Conservation (phyloP, 2,797 vertebrate species). For the Anniella stebbinsi region DNA sequence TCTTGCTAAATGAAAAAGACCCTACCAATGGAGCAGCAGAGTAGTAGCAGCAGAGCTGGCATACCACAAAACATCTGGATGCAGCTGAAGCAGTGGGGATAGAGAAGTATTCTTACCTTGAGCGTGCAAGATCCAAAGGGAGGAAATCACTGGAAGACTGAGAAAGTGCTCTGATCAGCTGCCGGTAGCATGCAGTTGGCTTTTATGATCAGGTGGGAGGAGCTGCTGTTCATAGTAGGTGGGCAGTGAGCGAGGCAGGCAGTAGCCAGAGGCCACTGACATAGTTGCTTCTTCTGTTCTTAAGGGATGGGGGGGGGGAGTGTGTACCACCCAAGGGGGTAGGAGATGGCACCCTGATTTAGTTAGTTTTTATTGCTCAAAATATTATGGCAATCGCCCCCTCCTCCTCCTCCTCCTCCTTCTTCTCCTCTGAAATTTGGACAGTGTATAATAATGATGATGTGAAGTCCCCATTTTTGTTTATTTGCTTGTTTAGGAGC, state of each 20-base stretch:
- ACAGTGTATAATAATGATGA: conserved; percentile 34
- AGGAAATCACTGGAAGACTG: conserved; percentile 81
- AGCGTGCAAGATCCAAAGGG: conserved; percentile 77
- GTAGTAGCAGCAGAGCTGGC: conserved; percentile 48
- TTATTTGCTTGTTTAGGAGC: conserved; percentile 12
- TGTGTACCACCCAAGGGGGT: conserved; percentile 15
- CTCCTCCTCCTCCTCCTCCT: not conserved
- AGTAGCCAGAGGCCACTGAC: conserved; percentile 74
- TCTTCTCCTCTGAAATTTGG: not conserved
- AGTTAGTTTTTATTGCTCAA: conserved; percentile 41
- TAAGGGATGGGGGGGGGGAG: conserved; percentile 59
- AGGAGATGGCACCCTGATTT: conserved; percentile 1
- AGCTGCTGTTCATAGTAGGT: conserved; percentile 85
- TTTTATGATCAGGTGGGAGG: conserved; percentile 98
- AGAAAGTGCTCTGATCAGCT: conserved; percentile 86
- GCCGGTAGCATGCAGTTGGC: conserved; percentile 87
- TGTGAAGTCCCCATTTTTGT: not conserved
- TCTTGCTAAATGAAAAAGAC: conserved; percentile 74
- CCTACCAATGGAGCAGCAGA: conserved; percentile 44
- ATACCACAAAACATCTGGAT: conserved; percentile 48
- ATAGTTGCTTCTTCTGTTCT: conserved; percentile 67
- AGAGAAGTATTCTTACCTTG: conserved; percentile 86
- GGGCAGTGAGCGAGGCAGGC: conserved; percentile 78
- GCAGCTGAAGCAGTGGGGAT: conserved; percentile 67
- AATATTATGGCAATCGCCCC: conserved; percentile 27